Evolutionary conservation across 2,113 vertebrate genomes (phyloP), one percentile per base, ranked within the genome.

Genomic region (Hippocampus abdominalis): DNA sequence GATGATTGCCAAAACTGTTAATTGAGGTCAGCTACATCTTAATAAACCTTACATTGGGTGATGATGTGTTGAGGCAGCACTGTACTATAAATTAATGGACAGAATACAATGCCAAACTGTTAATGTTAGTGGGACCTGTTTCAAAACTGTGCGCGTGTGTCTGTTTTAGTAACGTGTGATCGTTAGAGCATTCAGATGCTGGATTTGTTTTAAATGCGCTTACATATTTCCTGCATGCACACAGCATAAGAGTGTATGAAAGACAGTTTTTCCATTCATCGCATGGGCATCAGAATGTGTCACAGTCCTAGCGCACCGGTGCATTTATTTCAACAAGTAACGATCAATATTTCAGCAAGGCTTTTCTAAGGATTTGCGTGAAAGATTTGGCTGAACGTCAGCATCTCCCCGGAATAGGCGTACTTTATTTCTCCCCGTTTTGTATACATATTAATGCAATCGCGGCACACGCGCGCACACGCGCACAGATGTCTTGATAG

Each of bases 401-500:
- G 44, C 66, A 36, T 36, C 27, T 67, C 65, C 6, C 65, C 29
- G 51, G 48, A 68, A 68, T 54, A 9, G 9, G 59, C 20, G 2
- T 4, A 0, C 53, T 0, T 54, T 44, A n/a, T 2, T 20, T 51
- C 42, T 64, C 62, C n/a, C 10, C 70, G 69, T 65, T 63, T 46
- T 57, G 25, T 53, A 27, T 68, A 9, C 21, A 1, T 64, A 57
- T 57, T n/a, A 16, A 8, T 18, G 25, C 64, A 61, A 61, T 36
- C 1, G 1, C 60, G 6, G 13, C 64, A 54, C 39, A n/a, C 54
- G 48, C 51, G 27, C 60, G 42, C 73, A 64, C 76, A 40, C 25
- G 12, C 79, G 74, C 74, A 64, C 81, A 78, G 75, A 78, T 75
- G 78, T 69, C 68, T 54, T 67, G 46, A 63, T 78, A 60, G 86